Percentiles rank a stretch among this genome's conserved stretches.
phyloP scores from a whole-genome alignment of 2,113 vertebrate species.

The Cariama cristata region DNA sequence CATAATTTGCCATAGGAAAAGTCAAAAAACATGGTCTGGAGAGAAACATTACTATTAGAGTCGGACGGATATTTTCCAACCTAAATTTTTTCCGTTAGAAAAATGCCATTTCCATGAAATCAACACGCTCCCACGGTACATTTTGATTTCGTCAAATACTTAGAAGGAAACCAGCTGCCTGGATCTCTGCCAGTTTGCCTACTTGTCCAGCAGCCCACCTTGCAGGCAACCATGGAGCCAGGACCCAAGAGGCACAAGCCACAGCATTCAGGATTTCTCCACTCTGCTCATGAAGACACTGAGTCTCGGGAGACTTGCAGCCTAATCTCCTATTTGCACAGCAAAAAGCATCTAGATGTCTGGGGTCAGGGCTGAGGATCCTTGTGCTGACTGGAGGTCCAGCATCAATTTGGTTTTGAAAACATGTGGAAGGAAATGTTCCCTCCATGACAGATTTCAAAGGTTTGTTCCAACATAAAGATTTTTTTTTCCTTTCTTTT shows the following conservation, averaged over 20 bases:
- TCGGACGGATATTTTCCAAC: not conserved
- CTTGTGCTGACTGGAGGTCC: not conserved
- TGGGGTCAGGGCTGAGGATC: not conserved
- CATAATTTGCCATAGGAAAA: not conserved
- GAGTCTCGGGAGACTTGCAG: not conserved
- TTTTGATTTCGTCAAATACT: not conserved
- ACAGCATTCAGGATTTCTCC: not conserved
- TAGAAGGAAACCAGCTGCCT: not conserved
- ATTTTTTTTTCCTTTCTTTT: not conserved
- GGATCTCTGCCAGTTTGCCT: not conserved
- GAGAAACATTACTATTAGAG: not conserved
- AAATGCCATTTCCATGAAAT: not conserved
- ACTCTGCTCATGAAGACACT: not conserved
- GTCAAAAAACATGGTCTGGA: not conserved
- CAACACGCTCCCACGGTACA: not conserved
- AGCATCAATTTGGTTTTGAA: not conserved
- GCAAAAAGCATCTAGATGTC: not conserved
- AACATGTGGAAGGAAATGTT: not conserved
- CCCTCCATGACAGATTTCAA: not conserved
- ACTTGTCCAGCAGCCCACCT: not conserved
- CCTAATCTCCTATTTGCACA: not conserved
- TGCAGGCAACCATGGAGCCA: not conserved
- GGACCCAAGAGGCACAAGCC: not conserved
- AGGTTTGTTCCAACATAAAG: not conserved
- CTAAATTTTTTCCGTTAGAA: not conserved